Evolutionary conservation across 2,888 invertebrate species (phyloP).

Genomic region (Tryphoninae sp.): DNA sequence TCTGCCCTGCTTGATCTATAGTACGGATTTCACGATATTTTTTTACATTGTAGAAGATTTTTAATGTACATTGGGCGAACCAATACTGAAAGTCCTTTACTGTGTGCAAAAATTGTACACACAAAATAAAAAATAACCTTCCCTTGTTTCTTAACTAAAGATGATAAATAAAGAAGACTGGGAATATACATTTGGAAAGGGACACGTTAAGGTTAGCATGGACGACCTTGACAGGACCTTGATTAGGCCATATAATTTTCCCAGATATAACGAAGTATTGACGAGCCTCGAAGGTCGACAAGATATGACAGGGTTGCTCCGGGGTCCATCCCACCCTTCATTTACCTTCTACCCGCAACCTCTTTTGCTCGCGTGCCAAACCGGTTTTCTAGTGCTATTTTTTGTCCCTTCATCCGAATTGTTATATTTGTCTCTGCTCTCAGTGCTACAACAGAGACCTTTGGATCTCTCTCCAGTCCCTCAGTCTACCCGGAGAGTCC

Average conservation of each 20-base stretch:
- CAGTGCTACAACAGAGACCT: conserved; percentile 24
- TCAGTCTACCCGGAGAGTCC: conserved; percentile 60
- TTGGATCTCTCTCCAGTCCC: conserved; percentile 47
- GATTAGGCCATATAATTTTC: background rate
- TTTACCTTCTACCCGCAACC: conserved; percentile 46
- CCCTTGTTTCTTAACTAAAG: too few relatives aligned
- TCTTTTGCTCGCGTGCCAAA: conserved; percentile 69
- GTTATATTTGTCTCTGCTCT: conserved; percentile 43
- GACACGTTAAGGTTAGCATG: background rate
- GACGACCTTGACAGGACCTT: too few relatives aligned
- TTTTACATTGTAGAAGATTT: conserved; percentile 63
- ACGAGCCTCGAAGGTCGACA: background rate
- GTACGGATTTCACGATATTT: conserved; percentile 44
- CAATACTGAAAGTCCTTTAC: background rate
- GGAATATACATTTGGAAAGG: background rate
- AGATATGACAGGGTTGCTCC: conserved; percentile 3
- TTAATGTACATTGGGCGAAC: background rate
- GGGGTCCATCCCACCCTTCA: conserved; percentile 61
- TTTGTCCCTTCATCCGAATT: conserved; percentile 47
- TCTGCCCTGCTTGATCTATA: conserved; percentile 24
- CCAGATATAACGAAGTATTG: background rate
- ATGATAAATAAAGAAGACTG: too few relatives aligned
- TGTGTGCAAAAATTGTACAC: background rate
- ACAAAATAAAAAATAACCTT: too few relatives aligned
- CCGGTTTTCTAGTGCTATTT: conserved; percentile 67